Percentiles rank a stretch among this genome's conserved stretches.
Evolutionary conservation across 2,113 vertebrate species (phyloP).

Genomic region (Speoplatyrhinus poulsoni): DNA sequence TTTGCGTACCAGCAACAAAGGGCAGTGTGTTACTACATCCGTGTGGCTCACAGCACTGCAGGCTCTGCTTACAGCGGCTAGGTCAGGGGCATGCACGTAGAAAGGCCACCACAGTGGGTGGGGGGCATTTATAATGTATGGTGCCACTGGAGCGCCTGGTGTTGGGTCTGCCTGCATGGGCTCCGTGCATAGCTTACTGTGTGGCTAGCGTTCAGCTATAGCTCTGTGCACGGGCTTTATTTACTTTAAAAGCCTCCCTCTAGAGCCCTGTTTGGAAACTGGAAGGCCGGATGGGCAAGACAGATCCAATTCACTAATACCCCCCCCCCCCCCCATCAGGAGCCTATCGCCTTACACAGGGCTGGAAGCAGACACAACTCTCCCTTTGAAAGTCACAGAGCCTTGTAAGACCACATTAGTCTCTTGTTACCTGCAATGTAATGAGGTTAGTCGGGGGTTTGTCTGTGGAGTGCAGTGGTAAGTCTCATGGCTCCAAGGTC

Average conservation of each 20-base stretch:
- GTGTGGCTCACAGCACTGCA: slow-evolving; percentile 69
- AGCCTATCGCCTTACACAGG: slow-evolving; percentile 43
- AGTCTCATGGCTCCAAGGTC: slow-evolving; percentile 29
- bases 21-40: slow-evolving; percentile 78
- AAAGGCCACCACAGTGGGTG: slow-evolving; percentile 49
- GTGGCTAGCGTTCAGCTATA: slow-evolving; percentile 51
- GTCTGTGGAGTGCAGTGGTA: slow-evolving; percentile 40
- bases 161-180: slow-evolving; percentile 65
- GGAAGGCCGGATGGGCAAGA: slow-evolving; percentile 39
- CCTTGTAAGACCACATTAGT: slow-evolving; percentile 54
- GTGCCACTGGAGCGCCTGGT: slow-evolving; percentile 63
- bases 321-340: slow-evolving; percentile 9
- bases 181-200: slow-evolving; percentile 59
- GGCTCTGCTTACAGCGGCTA: slow-evolving; percentile 69
- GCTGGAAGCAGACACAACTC: slow-evolving; percentile 31
- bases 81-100: slow-evolving; percentile 51
- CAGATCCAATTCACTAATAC: slow-evolving; percentile 48
- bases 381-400: slow-evolving; percentile 41
- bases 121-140: slow-evolving; percentile 78
- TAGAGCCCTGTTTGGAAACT: slow-evolving; percentile 54
- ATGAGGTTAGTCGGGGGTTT: slow-evolving; percentile 46
- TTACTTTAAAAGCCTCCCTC: slow-evolving; percentile 67
- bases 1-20: slow-evolving; percentile 78
- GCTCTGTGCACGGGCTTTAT: slow-evolving; percentile 60
- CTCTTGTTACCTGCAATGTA: slow-evolving; percentile 54